Base-by-base conservation (phyloP, 2,113 vertebrate genomes). In the Etheostoma cragini region DNA sequence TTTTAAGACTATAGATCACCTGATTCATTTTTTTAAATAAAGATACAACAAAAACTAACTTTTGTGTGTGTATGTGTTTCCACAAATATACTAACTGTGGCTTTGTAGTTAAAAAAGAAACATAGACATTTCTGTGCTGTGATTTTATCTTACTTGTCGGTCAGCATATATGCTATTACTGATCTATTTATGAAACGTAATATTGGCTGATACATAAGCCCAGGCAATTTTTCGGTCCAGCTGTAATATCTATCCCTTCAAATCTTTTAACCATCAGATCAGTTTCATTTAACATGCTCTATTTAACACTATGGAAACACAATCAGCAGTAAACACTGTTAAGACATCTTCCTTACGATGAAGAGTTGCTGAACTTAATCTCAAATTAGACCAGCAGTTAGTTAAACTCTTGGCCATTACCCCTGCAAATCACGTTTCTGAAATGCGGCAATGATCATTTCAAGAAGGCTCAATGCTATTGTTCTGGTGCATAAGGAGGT, bases 401-500 rank as follows among this genome's bases (percentile, higher is more conserved):
- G 80, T 80, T 89, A 50, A 90, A 80, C 66, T 80, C 78, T 17
- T 83, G 89, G 88, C 71, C 80, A 79, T 35, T 74, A 83, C 76
- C 78, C 82, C 80, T 78, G 47, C 89, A 91, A 87, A 79, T 68
- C 74, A 74, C n/a, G n/a, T 53, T 62, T 86, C 53, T 73, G n/a
- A 70, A 89, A 76, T 70, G 60, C 47, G 72, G 57, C 60, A 54
- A n/a, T 78, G 87, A 73, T 52, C 86, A 64, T 80, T 71, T 82
- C 46, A 83, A 60, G 26, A 83, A 35, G 52, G 63, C 72, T 83
- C 73, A 74, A 83, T 85, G 58, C 15, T 42, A 89, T 87, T 89
- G 83, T 89, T 90, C 46, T 84, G 74, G 79, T 90, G 89, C 83
- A 87, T 54, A 76, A 80, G 53, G 83, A 87, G 93, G 89, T 93